Percentiles rank a stretch among this genome's conserved stretches.
phyloP scores from a whole-genome alignment of 2,797 vertebrate species.

The Triplophysa yarkandensis region DNA sequence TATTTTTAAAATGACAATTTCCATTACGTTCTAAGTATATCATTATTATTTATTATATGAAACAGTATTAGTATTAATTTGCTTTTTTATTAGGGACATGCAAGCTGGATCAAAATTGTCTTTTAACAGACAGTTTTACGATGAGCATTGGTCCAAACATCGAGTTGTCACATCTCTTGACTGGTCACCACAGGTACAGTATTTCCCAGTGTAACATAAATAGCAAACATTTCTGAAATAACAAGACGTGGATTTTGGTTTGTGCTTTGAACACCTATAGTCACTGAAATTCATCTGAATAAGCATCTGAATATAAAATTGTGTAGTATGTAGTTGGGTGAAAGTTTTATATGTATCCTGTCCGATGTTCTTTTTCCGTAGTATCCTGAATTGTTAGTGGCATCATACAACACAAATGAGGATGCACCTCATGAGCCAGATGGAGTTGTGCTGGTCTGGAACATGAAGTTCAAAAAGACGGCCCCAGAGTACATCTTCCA shows the following conservation, averaged over 20 bases:
- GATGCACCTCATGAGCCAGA: constrained; percentile 87
- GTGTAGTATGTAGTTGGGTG: too few relatives aligned
- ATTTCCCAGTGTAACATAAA: background rate
- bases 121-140: constrained; percentile 84
- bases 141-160: constrained; percentile 89
- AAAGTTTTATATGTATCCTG: background rate
- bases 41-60: background rate
- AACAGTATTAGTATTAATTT: constrained; percentile 14
- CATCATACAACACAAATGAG: constrained; percentile 87
- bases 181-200: constrained; percentile 87
- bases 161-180: constrained; percentile 87
- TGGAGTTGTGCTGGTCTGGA: constrained; percentile 87
- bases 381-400: constrained; percentile 85
- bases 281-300: too few relatives aligned
- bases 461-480: constrained; percentile 89
- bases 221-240: background rate
- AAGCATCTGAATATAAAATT: too few relatives aligned
- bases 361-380: constrained; percentile 58
- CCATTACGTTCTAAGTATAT: background rate
- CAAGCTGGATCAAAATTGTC: constrained; percentile 86
- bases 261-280: too few relatives aligned
- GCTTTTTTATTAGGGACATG: constrained; percentile 73
- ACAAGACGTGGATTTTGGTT: background rate
- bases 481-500: constrained; percentile 88
- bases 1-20: background rate